phyloP scores from a whole-genome alignment of 1,140 invertebrate genomes.

The Heliconius melpomene region DNA sequence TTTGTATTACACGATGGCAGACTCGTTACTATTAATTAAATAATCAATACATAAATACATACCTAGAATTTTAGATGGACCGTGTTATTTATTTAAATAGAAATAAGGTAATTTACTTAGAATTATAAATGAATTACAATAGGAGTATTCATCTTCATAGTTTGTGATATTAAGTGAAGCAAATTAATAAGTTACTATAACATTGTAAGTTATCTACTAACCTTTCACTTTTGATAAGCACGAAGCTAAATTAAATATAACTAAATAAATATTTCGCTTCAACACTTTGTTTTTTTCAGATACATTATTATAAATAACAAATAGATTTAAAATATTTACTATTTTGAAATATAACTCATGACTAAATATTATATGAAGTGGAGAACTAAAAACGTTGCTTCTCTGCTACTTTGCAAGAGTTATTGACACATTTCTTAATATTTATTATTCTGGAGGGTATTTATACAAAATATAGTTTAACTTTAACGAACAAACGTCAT shows the following conservation, averaged over 20 bases:
- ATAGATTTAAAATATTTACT: background rate
- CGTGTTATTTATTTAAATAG: background rate
- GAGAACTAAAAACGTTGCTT: background rate
- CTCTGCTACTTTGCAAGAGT: background rate
- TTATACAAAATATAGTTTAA: background rate
- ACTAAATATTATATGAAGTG: background rate
- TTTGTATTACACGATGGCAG: constrained; percentile 13
- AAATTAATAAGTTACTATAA: background rate
- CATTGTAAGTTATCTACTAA: constrained; percentile 53
- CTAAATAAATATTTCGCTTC: background rate
- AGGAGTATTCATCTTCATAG: background rate
- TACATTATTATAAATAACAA: background rate
- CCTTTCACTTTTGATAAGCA: constrained; percentile 57
- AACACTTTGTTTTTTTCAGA: background rate
- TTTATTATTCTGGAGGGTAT: background rate
- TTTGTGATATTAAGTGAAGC: background rate
- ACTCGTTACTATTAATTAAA: constrained; percentile 30
- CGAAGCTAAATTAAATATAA: background rate
- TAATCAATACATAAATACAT: constrained; percentile 16
- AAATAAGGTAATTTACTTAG: background rate
- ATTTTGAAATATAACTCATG: background rate
- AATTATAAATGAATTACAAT: background rate
- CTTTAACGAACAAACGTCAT: background rate
- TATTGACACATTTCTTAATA: background rate
- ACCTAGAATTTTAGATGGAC: background rate